These are phyloP conservation scores for Hypsibius dujardini DNA, from an alignment of 1,140 invertebrate genomes.

Conservation along the genomic window DNA sequence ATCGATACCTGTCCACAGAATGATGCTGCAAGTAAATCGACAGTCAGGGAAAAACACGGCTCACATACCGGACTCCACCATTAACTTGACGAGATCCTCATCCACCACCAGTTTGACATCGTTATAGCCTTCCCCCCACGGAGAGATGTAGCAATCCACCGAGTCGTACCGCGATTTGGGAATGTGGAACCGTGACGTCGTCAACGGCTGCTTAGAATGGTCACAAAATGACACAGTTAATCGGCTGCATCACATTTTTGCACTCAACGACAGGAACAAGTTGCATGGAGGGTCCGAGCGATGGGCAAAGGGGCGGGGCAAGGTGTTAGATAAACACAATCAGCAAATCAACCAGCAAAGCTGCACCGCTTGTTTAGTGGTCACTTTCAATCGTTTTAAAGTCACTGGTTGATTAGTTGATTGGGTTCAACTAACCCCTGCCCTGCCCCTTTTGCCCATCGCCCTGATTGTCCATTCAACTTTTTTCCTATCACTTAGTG, in stretches of 20 bases:
- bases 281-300: not conserved
- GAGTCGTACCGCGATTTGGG: conserved; percentile 93
- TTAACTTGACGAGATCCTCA: conserved; percentile 54
- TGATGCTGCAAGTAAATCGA: conserved; percentile 19
- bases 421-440: no score
- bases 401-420: no score
- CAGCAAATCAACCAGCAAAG: no score
- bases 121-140: conserved; percentile 67
- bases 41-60: no score
- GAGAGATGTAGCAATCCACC: conserved; percentile 86
- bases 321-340: conserved; percentile 48
- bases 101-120: conserved; percentile 78
- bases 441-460: no score
- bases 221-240: no score
- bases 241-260: no score
- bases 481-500: no score
- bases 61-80: conserved; percentile 48
- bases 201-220: conserved; percentile 33
- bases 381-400: no score
- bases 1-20: conserved; percentile 48
- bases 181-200: conserved; percentile 60
- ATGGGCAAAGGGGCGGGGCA: conserved; percentile 33
- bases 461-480: no score
- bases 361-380: no score
- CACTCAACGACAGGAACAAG: no score